Base-by-base conservation (phyloP, 2,888 invertebrate species). In the Apotomis capreana region DNA sequence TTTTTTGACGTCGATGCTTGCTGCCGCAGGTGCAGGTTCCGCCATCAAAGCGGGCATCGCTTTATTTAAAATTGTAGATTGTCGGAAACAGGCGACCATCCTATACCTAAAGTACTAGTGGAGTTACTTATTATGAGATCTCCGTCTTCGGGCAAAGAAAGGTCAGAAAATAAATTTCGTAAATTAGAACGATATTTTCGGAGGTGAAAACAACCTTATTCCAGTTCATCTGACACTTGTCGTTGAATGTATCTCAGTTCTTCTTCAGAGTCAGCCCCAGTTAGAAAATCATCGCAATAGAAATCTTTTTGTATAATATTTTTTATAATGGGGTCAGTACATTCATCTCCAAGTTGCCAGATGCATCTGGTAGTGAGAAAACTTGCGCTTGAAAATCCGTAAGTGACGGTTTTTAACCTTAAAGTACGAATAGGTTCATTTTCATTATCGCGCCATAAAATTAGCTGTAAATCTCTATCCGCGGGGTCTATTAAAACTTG, bases 81-180 rank as follows among this genome's bases (percentile, higher is more conserved):
- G 62, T 81, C 79, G 0, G 57, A 44, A 6, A 58, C 37, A 13
- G 78, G 76, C 51, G 61, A 63, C 79, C 80, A 80, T 6, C 74
- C 64, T 10, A 76, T 12, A 46, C 76, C 74, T 52, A 76, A 46
- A 8, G 74, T 74, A 36, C 60, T 71, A 5, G 74, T 69, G 1
- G 69, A 5, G 3, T 73, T 44, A 13, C 76, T 74, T 8, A 65
- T 60, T 4, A 65, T 55, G n/a, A 65, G 37, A 26, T 61, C 51
- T 4, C 26, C 37, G 0, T 26, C n/a, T 8, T 13, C 15, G 12
- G 15, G 36, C 12, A n/a, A 36, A 36, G 46, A 13, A 4, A 54
- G 37, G 5, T 51, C 12, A n/a, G 13, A 37, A 3, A 52, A 40
- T 62, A 49, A 37, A 12, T 12, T 26, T n/a, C 12, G 8, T 3